Percentiles rank a stretch among this genome's conserved stretches.
These are phyloP conservation scores for Temnothorax nylanderi DNA, from an alignment of 1,140 invertebrate genomes.

Conservation along the genomic window DNA sequence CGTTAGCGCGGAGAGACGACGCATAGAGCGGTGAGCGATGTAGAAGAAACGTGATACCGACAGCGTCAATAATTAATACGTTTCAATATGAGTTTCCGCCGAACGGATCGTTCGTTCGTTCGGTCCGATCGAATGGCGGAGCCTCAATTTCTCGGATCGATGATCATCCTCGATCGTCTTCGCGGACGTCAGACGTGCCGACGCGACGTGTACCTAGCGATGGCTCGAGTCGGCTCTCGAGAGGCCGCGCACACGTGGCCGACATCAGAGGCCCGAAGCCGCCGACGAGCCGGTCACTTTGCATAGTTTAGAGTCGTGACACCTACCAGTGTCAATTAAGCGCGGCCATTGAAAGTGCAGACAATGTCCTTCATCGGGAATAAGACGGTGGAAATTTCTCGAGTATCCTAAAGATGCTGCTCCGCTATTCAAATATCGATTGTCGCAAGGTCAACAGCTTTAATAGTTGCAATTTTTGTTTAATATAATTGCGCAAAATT, in stretches of 20 bases:
- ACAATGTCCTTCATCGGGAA: conserved; percentile 31
- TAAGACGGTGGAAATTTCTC: conserved; percentile 19
- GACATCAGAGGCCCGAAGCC: conserved; percentile 57
- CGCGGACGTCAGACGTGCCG: conserved; percentile 42
- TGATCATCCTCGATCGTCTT: conserved; percentile 53
- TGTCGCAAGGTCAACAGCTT: not conserved
- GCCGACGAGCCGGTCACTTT: conserved; percentile 71
- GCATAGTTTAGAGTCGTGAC: conserved; percentile 80
- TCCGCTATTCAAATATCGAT: not conserved
- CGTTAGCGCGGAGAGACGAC: conserved; percentile 33
- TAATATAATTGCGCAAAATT: not conserved
- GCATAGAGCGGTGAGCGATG: conserved; percentile 57
- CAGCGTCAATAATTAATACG: conserved; percentile 56
- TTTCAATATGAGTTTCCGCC: conserved; percentile 58
- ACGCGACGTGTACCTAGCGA: conserved; percentile 27
- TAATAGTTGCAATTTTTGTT: not conserved
- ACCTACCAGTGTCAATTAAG: conserved; percentile 79
- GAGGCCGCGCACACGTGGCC: conserved; percentile 33
- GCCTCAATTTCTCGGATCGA: conserved; percentile 55
- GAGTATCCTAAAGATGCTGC: not conserved
- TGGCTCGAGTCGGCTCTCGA: conserved; percentile 4
- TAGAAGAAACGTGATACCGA: conserved; percentile 51
- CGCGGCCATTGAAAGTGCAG: conserved; percentile 26
- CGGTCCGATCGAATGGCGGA: conserved; percentile 34
- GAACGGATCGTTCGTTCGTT: conserved; percentile 53